Conservation (phyloP, 1,140 invertebrate genomes). For the Euwallacea fornicatus region DNA sequence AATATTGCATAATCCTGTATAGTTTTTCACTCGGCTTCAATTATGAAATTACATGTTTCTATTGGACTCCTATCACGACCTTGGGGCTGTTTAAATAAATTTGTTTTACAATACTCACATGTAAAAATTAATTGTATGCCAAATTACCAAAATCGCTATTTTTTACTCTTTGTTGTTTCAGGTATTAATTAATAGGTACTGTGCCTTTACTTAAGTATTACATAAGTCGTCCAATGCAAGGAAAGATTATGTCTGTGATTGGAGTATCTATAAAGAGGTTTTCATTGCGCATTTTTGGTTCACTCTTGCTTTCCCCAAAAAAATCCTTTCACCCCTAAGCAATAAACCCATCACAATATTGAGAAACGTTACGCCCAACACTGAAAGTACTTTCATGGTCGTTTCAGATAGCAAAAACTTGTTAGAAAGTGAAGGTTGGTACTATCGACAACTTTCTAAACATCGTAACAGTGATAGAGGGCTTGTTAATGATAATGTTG, state of each 20-base stretch:
- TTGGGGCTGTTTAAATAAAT: conserved; percentile 25
- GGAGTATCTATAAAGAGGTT: too few species aligned
- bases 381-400: too few species aligned
- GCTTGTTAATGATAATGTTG: neutral
- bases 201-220: too few species aligned
- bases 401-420: too few species aligned
- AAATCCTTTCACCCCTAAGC: too few species aligned
- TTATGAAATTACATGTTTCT: conserved; percentile 32
- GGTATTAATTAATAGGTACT: neutral
- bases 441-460: conserved; percentile 7
- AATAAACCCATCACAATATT: too few species aligned
- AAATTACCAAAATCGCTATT: conserved; percentile 25
- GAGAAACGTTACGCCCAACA: too few species aligned
- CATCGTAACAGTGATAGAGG: neutral
- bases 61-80: conserved; percentile 27
- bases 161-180: conserved; percentile 2
- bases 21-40: conserved; percentile 27
- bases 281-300: too few species aligned
- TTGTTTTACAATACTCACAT: conserved; percentile 32
- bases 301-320: too few species aligned
- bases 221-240: too few species aligned
- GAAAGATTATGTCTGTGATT: too few species aligned
- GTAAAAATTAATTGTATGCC: conserved; percentile 29
- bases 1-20: conserved; percentile 26
- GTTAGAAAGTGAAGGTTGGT: conserved; percentile 15